Base-by-base conservation (phyloP, 1,140 invertebrate genomes). In the Drosophila dunni region DNA sequence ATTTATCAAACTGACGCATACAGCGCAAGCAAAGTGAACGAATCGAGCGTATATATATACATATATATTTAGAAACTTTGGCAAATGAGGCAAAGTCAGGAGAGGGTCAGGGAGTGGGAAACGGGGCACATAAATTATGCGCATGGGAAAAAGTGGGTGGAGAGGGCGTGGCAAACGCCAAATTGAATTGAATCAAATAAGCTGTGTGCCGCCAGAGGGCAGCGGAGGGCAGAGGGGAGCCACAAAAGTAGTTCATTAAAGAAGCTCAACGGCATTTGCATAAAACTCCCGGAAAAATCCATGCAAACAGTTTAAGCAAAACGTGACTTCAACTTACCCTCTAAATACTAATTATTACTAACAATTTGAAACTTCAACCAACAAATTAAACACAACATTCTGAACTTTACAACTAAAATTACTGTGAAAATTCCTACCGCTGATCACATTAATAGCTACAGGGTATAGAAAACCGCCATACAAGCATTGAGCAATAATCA, bases 1-100 rank as follows among this genome's bases (percentile, higher is more conserved):
- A 88, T 88, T 88, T 88, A 88, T 88, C 83, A 88, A 89, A 78
- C 72, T 88, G 83, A 88, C 83, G 86, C 79, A 73, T 63, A 64
- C 75, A 81, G 61, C 50, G 56, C 20, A 60, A n/a, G 53, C 34
- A 20, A 62, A 53, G 29, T 71, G 48, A 67, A 51, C 57, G 60
- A 60, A 50, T 67, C 70, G 42, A 48, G 67, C 34, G 58, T 40
- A 64, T 71, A 69, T 76, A 50, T 6, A 29, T 29, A 29, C 2
- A 68, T 40, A 58, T 63, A 64, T 71, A 65, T 66, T 66, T 58
- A 65, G 64, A 78, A 85, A 76, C 64, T 85, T 86, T 85, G 85
- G 60, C 82, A 86, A 85, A 85, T 85, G 82, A 86, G 78, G 48
- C 62, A 51, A 29, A 29, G 66, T 56, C 48, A 57, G 42, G 4